Evolutionary conservation across 2,113 vertebrate species (phyloP), one percentile per base, ranked within the genome.

Genomic region (Podarcis cretensis): DNA sequence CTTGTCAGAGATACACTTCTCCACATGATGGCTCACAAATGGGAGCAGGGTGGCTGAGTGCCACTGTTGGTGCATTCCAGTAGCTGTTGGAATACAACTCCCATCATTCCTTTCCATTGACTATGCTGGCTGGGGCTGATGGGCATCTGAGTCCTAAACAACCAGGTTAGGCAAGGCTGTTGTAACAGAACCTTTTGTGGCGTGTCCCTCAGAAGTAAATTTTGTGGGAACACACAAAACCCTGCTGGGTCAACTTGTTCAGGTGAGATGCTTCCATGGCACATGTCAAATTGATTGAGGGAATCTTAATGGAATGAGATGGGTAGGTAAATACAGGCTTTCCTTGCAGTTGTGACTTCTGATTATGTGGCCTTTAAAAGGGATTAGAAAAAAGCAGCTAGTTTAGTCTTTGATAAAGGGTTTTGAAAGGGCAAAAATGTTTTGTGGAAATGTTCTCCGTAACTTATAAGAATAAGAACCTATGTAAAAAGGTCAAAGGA

Each of bases 351-450:
- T 81, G 7, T 87, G 25, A 76, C 83, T 86, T 68, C 21, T 80
- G 23, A n/a, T 79, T 91, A 71, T 87, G 90, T 74, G 40, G 37
- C 25, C 1, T 89, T 92, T 65, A 65, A 57, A 13, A 65, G 86
- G 74, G 21, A 68, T 90, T 66, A 73, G 81, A 84, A 13, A 6
- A 86, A 79, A 54, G 74, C 25, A 40, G 0, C 1, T 18, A 77
- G 65, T 90, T 82, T 88, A 88, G 13, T 5, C 23, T 68, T 87
- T 89, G 89, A 66, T 84, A 91, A 84, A 40, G 63, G 63, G 87
- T 30, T 88, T 78, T 89, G 84, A 86, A 92, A 88, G 83, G 69
- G 89, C 87, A 63, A 85, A 90, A 82, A 81, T 2, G 37, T 90
- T 90, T 91, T 90, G n/a, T 78, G 59, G 40, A 76, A 88, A 68